Evolutionary conservation across 1,140 invertebrate species (phyloP).

Genomic region (Theocolax elegans): DNA sequence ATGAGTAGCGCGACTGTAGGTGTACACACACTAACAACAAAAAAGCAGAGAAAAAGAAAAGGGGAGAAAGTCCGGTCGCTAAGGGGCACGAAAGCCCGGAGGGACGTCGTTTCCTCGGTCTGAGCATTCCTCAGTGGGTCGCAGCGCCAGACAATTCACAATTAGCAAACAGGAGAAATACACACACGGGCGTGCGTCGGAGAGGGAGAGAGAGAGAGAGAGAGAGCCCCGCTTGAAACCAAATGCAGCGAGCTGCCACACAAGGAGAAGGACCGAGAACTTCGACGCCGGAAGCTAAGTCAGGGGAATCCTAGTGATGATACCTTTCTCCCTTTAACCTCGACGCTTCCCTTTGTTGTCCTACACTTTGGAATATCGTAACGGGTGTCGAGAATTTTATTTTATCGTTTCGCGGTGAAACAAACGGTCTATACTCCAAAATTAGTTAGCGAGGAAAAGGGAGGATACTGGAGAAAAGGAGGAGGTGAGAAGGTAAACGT

Average conservation of each 20-base stretch:
- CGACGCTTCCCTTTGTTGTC: background rate
- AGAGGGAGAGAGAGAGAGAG: constrained; percentile 10
- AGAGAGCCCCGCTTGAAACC: background rate
- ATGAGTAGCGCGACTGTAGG: too few species aligned
- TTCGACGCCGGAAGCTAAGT: constrained; percentile 50
- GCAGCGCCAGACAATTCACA: constrained; percentile 64
- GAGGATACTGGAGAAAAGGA: too few species aligned
- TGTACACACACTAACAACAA: too few species aligned
- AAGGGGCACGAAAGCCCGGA: constrained; percentile 46
- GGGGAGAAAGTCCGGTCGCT: constrained; percentile 14
- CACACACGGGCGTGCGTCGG: too few species aligned
- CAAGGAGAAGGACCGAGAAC: constrained; percentile 19
- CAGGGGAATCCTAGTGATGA: constrained; percentile 46
- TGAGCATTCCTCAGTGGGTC: constrained; percentile 57
- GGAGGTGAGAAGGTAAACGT: too few species aligned
- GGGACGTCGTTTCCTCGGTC: constrained; percentile 55
- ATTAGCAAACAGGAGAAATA: constrained; percentile 69
- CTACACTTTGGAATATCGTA: too few species aligned
- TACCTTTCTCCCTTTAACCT: too few species aligned
- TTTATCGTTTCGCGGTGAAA: too few species aligned
- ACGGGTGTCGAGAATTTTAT: too few species aligned
- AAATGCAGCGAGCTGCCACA: background rate
- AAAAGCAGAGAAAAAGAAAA: constrained; percentile 10
- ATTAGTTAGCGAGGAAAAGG: too few species aligned
- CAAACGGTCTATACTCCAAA: too few species aligned